A percentile compares a stretch with the other conserved stretches of the same genome.
Conservation (phyloP, 1,140 invertebrate species). For the Aphelenchoides besseyi region DNA sequence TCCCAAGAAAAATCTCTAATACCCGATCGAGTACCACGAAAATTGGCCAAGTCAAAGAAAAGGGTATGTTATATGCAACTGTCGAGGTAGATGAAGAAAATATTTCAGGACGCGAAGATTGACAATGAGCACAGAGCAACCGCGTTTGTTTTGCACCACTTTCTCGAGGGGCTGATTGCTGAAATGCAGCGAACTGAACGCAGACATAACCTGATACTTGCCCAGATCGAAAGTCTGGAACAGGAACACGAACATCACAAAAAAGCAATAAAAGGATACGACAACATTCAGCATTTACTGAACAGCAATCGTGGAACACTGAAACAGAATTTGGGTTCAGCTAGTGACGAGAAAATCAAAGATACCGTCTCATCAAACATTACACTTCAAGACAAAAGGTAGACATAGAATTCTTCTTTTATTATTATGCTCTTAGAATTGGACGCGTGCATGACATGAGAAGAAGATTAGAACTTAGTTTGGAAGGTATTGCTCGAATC, state of each 20-base stretch:
- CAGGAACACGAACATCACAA: neutral
- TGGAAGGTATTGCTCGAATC: neutral
- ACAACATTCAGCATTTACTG: neutral
- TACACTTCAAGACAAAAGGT: constrained; percentile 11
- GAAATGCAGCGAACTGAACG: neutral
- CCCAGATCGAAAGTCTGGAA: neutral
- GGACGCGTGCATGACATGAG: neutral
- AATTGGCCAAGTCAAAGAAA: neutral
- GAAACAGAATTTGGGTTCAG: neutral
- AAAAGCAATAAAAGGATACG: constrained; percentile 5
- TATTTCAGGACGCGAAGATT: neutral
- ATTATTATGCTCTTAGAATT: neutral
- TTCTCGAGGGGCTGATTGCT: constrained; percentile 9
- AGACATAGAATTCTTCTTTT: neutral
- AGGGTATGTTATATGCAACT: neutral
- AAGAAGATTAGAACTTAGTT: neutral
- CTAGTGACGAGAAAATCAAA: neutral
- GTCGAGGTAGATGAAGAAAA: neutral
- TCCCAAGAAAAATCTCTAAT: constrained; percentile 2
- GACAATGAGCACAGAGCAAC: constrained; percentile 2
- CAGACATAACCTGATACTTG: neutral
- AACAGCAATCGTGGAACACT: neutral
- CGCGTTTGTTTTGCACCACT: constrained; percentile 4
- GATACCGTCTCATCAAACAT: neutral
- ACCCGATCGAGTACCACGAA: constrained; percentile 9